Evolutionary conservation across 2,797 vertebrate species (phyloP), one percentile per base, ranked within the genome.

Genomic region (Naso thynnoides): DNA sequence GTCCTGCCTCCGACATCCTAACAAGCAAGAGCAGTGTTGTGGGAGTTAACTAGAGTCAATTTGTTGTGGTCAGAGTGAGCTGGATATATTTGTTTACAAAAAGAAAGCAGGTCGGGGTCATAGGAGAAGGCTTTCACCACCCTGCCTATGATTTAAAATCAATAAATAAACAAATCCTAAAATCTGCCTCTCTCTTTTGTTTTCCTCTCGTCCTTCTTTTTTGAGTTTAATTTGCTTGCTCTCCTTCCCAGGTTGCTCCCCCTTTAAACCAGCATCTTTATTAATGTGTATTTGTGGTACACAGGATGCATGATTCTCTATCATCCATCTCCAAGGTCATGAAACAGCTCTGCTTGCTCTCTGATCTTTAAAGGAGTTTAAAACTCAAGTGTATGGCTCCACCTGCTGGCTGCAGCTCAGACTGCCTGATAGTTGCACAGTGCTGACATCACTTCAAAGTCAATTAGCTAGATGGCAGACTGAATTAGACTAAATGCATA

Each of bases 381-480:
- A 58, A 39, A 13, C 24, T 58, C 3, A 13, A 54, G 81, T 5
- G 9, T 61, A 19, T 59, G 70, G 59, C 87, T 0, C 89, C 91
- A 85, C 75, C 92, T 93, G 27, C 73, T 88, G 91, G 86, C 69
- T 15, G 36, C 44, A n/a, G 55, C 3, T 3, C 24, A 67, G 14
- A 66, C 56, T 53, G 50, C 76, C 29, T 1, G 6, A 33, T n/a
- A 0, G 31, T 33, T 15, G 24, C 23, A 44, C 19, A 18, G 31
- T 19, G 57, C 82, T 76, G 78, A 85, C 72, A 39, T 79, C 39
- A 47, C 54, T 77, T 50, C 50, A 49, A 76, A 88, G 86, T 79
- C 47, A 88, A 91, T 91, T 86, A 91, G 59, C 70, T 78, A 85
- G 90, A 90, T 87, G 85, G 88, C 83, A 82, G 54, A 49, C 31